Percentiles rank a stretch among this genome's conserved stretches.
phyloP scores from a whole-genome alignment of 2,888 invertebrate species.

The Hypolimnas misippus region DNA sequence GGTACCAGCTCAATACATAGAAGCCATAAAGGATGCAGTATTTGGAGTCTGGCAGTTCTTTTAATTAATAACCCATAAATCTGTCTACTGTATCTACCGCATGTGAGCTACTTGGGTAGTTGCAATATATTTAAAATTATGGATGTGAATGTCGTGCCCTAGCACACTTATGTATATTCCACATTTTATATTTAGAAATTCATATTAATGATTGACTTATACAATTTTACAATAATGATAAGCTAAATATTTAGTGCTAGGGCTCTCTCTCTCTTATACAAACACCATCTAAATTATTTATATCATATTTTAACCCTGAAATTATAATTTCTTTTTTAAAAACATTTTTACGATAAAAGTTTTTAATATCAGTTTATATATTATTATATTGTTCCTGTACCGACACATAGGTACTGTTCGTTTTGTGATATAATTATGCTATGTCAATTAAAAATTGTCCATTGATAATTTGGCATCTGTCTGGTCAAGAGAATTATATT shows the following conservation, averaged over 20 bases:
- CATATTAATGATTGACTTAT: constrained; percentile 36
- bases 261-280: constrained; percentile 28
- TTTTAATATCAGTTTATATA: constrained; percentile 18
- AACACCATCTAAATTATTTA: constrained; percentile 27
- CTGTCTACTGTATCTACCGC: constrained; percentile 60
- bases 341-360: constrained; percentile 14
- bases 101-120: constrained; percentile 71
- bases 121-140: constrained; percentile 69
- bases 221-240: constrained; percentile 35
- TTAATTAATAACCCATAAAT: constrained; percentile 65
- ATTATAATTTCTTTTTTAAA: constrained; percentile 24
- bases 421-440: constrained; percentile 78
- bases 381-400: constrained; percentile 53
- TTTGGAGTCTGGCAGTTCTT: constrained; percentile 94
- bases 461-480: constrained; percentile 73
- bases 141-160: constrained; percentile 48
- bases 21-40: constrained; percentile 95
- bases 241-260: constrained; percentile 37
- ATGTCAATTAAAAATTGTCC: constrained; percentile 82
- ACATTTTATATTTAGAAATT: constrained; percentile 38
- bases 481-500: constrained; percentile 72
- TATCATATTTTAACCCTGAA: constrained; percentile 25
- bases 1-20: constrained; percentile 96
- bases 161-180: constrained; percentile 37
- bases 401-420: constrained; percentile 50